Conservation (phyloP, 2,797 vertebrate species). For the Eptatretus atami region DNA sequence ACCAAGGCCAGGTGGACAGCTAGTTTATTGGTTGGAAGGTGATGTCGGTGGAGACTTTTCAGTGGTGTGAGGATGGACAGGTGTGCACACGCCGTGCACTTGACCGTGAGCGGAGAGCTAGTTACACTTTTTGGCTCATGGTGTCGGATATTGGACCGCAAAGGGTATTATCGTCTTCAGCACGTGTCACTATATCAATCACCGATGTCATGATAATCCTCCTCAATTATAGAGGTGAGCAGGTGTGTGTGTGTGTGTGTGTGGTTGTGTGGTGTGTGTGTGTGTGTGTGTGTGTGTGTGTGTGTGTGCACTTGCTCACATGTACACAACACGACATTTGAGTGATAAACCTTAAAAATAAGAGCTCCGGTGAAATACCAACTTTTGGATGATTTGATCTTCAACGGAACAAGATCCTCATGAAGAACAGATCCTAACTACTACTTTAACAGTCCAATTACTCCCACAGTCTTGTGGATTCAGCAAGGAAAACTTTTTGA, state of each 20-base stretch:
- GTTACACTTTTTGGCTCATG: conserved; percentile 37
- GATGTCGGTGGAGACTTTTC: conserved; percentile 48
- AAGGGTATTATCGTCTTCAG: conserved; percentile 30
- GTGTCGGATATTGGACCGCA: conserved; percentile 42
- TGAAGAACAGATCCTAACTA: too few relatives aligned
- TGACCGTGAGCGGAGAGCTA: conserved; percentile 39
- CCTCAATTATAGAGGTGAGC: conserved; percentile 37
- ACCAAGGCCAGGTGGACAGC: conserved; percentile 40
- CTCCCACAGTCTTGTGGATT: too few relatives aligned
- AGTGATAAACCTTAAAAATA: too few relatives aligned
- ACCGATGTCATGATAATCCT: conserved; percentile 49
- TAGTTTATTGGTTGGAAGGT: conserved; percentile 43
- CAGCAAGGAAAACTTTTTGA: too few relatives aligned
- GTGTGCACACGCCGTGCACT: conserved; percentile 30
- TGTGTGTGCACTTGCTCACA: too few relatives aligned
- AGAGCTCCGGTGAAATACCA: too few relatives aligned
- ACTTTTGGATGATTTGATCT: too few relatives aligned
- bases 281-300: too few relatives aligned
- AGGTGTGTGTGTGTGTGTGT: not conserved
- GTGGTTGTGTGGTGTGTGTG: too few relatives aligned
- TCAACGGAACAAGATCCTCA: too few relatives aligned
- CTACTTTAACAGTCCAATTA: too few relatives aligned
- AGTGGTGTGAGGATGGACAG: conserved; percentile 38
- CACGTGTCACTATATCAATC: conserved; percentile 24
- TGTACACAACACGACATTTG: too few relatives aligned